Base-by-base conservation (phyloP, 1,140 invertebrate genomes). In the Drosophila subobscura region DNA sequence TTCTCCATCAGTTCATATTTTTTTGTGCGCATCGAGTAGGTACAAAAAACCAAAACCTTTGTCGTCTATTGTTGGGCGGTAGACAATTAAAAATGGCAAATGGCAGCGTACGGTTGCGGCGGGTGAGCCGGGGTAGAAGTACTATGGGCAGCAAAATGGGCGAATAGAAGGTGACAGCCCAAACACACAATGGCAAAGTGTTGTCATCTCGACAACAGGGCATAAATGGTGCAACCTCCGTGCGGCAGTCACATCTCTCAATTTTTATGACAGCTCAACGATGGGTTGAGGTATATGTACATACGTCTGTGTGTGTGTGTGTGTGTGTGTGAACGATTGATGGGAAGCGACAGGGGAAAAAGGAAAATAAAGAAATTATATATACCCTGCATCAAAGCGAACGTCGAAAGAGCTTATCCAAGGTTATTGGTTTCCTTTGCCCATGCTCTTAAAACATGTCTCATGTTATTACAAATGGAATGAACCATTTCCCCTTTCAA, bases 81-180 rank as follows among this genome's bases (percentile, higher is more conserved):
- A 67, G 80, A 85, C 81, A 86, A 85, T 85, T 85, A 85, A 85
- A 86, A 86, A 63, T 55, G 68, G 61, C 72, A 85, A 85, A 84
- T 77, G 80, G 67, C 54, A 55, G 29, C 29, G 7, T 33, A 8
- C 54, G 47, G 60, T 23, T 41, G 40, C 8, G 37, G 7, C 16
- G 25, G 14, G 7, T 0, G 12, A 2, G 3, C 4, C 8, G 45
- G 46, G 46, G 22, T 2, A 5, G 4, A 5, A 20, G 50, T 8
- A 52, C 27, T 25, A 33, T 47, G 60, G 25, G 42, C 51, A 53
- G 16, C 22, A 47, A 61, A 55, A 44, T 40, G 33, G 44, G 58
- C 46, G 57, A 61, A 67, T 71, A 54, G 47, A 55, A 77, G 65
- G 68, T 53, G 60, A 79, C 74, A 59, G 61, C 22, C 16, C 47